Evolutionary conservation across 1,140 invertebrate species (phyloP), one percentile per base, ranked within the genome.

Genomic region (Drosophila elegans): DNA sequence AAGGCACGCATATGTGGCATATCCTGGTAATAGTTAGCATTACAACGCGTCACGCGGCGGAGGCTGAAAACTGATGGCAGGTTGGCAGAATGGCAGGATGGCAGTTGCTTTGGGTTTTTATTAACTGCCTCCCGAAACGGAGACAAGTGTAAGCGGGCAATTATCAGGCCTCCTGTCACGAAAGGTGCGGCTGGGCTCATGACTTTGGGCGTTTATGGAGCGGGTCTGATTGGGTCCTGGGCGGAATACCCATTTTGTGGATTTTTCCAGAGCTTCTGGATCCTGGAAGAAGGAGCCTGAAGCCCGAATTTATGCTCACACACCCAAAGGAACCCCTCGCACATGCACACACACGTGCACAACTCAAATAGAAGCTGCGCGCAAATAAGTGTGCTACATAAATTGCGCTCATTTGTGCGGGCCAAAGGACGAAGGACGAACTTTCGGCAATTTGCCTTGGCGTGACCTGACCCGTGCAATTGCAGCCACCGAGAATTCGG

Each of bases 1-100:
- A 51, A 11, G 29, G 51, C 34, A 39, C 59, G 53, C 62, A 61
- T 62, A 51, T 78, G 57, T 63, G 73, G 66, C 52, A 55, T 78
- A 56, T 78, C 67, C 75, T 54, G 57, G 64, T 78, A 78, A 78
- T 78, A 78, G 75, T 71, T 61, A 72, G 59, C 57, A 78, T 78
- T 78, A 78, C 64, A 71, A 54, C 57, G 59, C 64, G 62, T 76
- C 74, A 76, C 34, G 54, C 41, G 38, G 13, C 6, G 32, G 46
- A 21, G 63, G 41, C 60, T 54, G 42, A 16, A 76, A 67, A 75
- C 67, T 76, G 73, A 76, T 76, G 62, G 74, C 49, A 51, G 72
- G 72, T 42, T 68, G 62, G 42, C 54, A 68, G 55, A 62, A 76
- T 76, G 62, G 74, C 49, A 45, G 72, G 72, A 46, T 68, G 62